Evolutionary conservation across 2,888 invertebrate genomes (phyloP), one percentile per base, ranked within the genome.

Genomic region (Atrina japonica): DNA sequence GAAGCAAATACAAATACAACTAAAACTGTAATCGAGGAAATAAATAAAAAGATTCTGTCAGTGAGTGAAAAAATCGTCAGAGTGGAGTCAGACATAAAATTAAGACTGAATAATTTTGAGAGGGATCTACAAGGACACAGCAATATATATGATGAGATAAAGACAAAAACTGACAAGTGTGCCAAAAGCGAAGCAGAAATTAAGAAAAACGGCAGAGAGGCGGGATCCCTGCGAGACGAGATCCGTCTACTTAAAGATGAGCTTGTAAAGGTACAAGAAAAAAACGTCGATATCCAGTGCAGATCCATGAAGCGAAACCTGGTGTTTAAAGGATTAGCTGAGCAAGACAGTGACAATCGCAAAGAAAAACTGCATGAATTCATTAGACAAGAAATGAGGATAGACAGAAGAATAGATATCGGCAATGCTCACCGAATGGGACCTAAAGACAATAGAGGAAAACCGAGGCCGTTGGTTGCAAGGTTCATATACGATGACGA

Each of bases 271-370:
- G n/a, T 66, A 25, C 53, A 47, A 5, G 66, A 70, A 3, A 45
- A 71, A 56, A 23, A 65, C 3, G 3, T 65, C 16, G 75, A 75
- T 21, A 35, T 71, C 18, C 58, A 75, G 55, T 66, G 67, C 29
- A 45, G 70, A 1, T 60, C 65, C 21, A 75, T 75, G 75, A 23
- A 56, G 35, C 59, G 64, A 18, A 69, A 69, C 29, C 25, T 69
- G 6, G 45, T 70, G 40, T 70, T 70, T 25, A 23, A 59, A 7
- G 56, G 43, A 21, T 25, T 74, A 5, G 43, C 29, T 2, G 74
- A 67, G 30, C 53, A 67, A 18, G 43, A 35, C 7, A 55, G 21
- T 14, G 70, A 70, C 63, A 40, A 70, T 47, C 50, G 56, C 53
- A 66, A 66, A 35, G 66, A 69, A 9, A 66, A 56, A 23, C n/a